A percentile compares a stretch with the other conserved stretches of the same genome.
Evolutionary conservation across 1,140 invertebrate species (phyloP).

Genomic region (Drosophila yakuba): DNA sequence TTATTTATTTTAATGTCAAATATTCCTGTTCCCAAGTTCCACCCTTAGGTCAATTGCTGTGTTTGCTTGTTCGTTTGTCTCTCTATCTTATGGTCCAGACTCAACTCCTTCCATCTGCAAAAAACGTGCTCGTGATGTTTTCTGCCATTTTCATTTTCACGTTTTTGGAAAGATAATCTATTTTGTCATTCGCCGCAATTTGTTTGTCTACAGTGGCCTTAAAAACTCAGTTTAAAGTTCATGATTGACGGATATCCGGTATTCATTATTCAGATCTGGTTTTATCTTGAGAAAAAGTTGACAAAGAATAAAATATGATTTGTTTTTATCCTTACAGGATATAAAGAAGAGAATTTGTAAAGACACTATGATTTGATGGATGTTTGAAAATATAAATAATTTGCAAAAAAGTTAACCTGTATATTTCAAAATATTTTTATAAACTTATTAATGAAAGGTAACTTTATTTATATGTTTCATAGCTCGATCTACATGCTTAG

Average conservation of each 20-base stretch:
- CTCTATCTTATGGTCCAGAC: slow-evolving; percentile 15
- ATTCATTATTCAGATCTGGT: slow-evolving; percentile 43
- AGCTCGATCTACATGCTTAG: no score
- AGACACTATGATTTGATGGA: no score
- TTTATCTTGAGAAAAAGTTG: slow-evolving; percentile 19
- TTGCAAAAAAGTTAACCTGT: not conserved
- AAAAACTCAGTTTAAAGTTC: slow-evolving; percentile 57
- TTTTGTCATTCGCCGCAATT: slow-evolving; percentile 65
- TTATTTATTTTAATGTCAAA: slow-evolving; percentile 77
- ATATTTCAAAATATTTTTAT: not conserved
- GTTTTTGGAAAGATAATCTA: slow-evolving; percentile 56
- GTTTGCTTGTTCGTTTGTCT: slow-evolving; percentile 15
- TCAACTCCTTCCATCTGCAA: slow-evolving; percentile 33
- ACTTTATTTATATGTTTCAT: no score
- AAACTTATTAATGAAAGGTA: no score
- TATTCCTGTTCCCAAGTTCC: slow-evolving; percentile 36
- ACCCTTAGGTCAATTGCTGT: slow-evolving; percentile 42
- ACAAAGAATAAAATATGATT: slow-evolving; percentile 20
- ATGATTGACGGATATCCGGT: slow-evolving; percentile 48
- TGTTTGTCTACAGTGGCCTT: slow-evolving; percentile 43
- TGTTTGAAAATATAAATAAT: no score
- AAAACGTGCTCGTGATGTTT: slow-evolving; percentile 25
- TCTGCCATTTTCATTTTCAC: slow-evolving; percentile 38
- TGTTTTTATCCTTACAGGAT: not conserved
- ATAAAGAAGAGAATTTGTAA: not conserved